phyloP scores from a whole-genome alignment of 2,113 vertebrate species.

The mouse (Mus musculus) region DNA sequence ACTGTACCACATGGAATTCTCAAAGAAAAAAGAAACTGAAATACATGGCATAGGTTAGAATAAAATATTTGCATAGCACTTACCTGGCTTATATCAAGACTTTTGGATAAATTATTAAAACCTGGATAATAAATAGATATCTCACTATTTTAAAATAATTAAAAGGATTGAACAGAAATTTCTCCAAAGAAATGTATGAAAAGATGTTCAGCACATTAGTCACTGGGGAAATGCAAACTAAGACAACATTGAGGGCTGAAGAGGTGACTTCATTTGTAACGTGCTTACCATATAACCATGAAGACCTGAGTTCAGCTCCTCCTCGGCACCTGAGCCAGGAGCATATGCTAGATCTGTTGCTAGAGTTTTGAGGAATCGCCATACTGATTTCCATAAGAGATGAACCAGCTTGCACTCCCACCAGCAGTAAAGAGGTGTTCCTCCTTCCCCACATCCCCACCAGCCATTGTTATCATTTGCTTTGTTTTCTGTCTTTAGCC shows the following conservation, averaged over 20 bases:
- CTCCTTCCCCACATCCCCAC: not conserved
- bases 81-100: not conserved
- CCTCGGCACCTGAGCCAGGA: not conserved
- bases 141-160: not conserved
- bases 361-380: not conserved
- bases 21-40: not conserved
- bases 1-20: not conserved
- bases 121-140: not conserved
- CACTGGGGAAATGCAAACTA: not conserved
- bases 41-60: not conserved
- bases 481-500: not conserved
- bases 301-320: not conserved
- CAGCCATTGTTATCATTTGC: not conserved
- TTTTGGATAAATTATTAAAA: not conserved
- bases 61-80: slow-evolving; percentile 12
- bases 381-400: not conserved
- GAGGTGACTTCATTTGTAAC: not conserved
- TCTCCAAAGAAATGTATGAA: slow-evolving; percentile 25
- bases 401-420: not conserved
- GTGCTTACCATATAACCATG: not conserved
- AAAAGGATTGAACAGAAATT: slow-evolving; percentile 32
- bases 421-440: not conserved
- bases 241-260: not conserved
- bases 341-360: not conserved
- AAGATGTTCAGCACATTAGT: not conserved